Conservation (phyloP, 2,888 invertebrate species). For the Apodemia zela region DNA sequence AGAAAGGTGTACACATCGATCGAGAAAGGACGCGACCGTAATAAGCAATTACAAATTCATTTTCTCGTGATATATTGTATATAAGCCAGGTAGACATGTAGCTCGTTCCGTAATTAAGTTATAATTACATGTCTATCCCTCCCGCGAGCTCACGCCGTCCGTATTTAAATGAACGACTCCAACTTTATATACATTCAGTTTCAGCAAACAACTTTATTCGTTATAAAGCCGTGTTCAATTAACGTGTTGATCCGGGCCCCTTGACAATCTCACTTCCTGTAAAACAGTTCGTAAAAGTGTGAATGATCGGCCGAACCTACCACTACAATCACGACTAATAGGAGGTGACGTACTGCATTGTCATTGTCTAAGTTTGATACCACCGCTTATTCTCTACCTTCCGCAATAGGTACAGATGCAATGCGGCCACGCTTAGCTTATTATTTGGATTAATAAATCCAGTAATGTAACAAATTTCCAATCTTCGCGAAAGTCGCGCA, state of each 20-base stretch:
- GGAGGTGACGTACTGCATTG: no score
- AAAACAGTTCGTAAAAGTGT: no score
- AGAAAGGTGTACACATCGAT: not conserved
- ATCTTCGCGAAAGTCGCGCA: no score
- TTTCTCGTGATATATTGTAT: not conserved
- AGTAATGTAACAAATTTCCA: no score
- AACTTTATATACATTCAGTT: not conserved
- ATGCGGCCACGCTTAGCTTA: no score
- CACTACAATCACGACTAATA: no score
- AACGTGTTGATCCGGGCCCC: not conserved
- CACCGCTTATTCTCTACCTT: no score
- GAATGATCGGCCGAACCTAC: no score
- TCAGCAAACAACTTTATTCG: not conserved
- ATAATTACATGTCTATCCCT: not conserved
- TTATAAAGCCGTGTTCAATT: not conserved
- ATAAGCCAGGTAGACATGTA: not conserved
- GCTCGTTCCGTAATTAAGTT: not conserved
- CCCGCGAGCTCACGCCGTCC: not conserved
- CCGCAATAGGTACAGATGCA: no score
- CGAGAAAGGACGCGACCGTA: not conserved
- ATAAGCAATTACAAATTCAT: conserved; percentile 10
- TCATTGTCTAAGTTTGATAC: no score
- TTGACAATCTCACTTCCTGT: no score
- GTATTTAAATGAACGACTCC: not conserved
- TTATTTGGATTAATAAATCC: no score